A percentile compares a stretch with the other conserved stretches of the same genome.
These are phyloP conservation scores for Oligia fasciuncula DNA, from an alignment of 2,888 invertebrate species.

Conservation along the genomic window DNA sequence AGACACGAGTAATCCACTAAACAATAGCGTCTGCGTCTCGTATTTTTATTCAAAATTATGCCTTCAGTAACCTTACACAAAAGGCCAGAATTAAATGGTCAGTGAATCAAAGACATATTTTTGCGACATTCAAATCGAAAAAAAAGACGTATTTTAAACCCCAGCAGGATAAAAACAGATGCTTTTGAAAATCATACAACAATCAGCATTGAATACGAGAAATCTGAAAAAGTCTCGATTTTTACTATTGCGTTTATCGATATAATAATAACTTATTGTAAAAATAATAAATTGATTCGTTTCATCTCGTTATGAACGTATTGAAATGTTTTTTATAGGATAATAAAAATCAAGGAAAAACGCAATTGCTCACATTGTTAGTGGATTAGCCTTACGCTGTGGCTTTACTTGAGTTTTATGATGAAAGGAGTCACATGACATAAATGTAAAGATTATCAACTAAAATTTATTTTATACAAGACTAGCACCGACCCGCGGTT, in stretches of 20 bases:
- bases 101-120: background rate
- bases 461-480: background rate
- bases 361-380: constrained; percentile 18
- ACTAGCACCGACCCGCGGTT: too few species aligned
- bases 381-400: background rate
- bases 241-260: constrained; percentile 17
- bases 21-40: background rate
- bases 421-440: background rate
- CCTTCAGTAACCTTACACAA: constrained; percentile 1
- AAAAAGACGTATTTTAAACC: background rate
- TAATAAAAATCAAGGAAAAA: constrained; percentile 48
- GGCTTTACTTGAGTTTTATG: background rate
- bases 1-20: background rate
- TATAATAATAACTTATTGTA: constrained; percentile 31
- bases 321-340: constrained; percentile 42
- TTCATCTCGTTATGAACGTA: constrained; percentile 27
- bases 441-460: background rate
- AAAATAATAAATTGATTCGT: constrained; percentile 52
- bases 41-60: background rate
- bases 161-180: constrained; percentile 10
- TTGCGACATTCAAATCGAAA: background rate
- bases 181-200: constrained; percentile 1
- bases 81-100: constrained; percentile 4
- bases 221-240: constrained; percentile 5
- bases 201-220: constrained; percentile 1